phyloP scores from a whole-genome alignment of 2,888 invertebrate species.

The Cancer borealis region DNA sequence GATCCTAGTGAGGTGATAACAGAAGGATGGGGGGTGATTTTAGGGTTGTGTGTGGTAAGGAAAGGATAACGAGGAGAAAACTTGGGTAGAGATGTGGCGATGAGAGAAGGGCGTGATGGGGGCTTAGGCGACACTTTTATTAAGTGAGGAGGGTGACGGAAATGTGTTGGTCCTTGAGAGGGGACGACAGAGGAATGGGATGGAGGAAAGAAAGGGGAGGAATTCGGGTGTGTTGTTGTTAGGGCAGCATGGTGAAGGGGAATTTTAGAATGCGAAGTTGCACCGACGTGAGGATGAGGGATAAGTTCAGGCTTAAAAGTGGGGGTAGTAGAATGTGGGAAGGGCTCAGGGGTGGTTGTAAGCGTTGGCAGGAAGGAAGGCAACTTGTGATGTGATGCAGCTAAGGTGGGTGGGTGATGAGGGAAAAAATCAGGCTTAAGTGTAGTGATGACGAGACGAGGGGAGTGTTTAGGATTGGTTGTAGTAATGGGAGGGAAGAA shows the following conservation, averaged over 20 bases:
- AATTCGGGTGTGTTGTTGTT: neutral
- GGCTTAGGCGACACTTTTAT: neutral
- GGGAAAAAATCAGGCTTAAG: neutral
- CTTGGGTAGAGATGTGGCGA: neutral
- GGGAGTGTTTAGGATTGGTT: neutral
- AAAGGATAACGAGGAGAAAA: neutral
- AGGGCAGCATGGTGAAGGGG: neutral
- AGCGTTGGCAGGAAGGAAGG: neutral
- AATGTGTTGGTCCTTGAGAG: neutral
- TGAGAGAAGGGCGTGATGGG: neutral
- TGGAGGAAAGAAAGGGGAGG: neutral
- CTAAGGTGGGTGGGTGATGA: neutral
- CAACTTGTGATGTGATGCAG: neutral
- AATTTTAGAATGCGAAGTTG: neutral
- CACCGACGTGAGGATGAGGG: slow-evolving; percentile 1
- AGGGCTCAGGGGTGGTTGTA: neutral
- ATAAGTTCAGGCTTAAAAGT: neutral
- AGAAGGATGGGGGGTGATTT: neutral
- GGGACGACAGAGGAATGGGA: neutral
- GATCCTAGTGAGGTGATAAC: neutral
- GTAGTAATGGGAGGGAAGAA: neutral
- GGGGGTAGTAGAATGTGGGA: neutral
- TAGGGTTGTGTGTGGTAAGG: neutral
- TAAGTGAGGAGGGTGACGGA: neutral
- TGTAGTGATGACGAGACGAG: neutral